phyloP scores from a whole-genome alignment of 2,888 invertebrate species.

The Melinaea menophilus region DNA sequence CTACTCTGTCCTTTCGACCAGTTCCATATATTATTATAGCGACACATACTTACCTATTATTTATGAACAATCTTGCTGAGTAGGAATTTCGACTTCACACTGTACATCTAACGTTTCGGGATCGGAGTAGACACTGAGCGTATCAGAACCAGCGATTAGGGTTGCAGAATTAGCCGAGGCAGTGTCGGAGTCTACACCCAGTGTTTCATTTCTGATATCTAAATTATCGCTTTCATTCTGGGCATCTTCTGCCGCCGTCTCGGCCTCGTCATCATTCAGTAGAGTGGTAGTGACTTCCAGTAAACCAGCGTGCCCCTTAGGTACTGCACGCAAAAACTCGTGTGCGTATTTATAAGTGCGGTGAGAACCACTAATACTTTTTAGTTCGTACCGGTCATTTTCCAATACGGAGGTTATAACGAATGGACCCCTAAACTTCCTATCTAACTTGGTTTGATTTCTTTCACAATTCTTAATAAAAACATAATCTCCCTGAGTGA shows the following conservation, averaged over 20 bases:
- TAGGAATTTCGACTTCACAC: not conserved
- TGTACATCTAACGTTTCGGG: not conserved
- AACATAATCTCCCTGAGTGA: conserved; percentile 11
- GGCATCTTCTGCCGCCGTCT: too few species aligned
- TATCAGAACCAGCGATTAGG: not conserved
- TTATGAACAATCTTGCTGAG: not conserved
- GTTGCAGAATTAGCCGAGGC: not conserved
- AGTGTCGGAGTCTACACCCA: not conserved
- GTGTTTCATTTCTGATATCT: too few species aligned
- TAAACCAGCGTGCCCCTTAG: conserved; percentile 12
- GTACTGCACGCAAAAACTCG: conserved; percentile 30
- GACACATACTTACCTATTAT: not conserved
- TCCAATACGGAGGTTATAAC: conserved; percentile 18
- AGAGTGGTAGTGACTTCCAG: not conserved
- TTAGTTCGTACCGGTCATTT: conserved; percentile 27
- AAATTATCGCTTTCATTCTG: too few species aligned
- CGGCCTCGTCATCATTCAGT: too few species aligned
- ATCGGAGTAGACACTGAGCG: not conserved
- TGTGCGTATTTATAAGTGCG: conserved; percentile 29
- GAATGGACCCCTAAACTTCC: conserved; percentile 29
- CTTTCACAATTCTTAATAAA: conserved; percentile 33
- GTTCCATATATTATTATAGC: not conserved
- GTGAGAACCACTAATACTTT: conserved; percentile 21
- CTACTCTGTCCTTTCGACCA: conserved; percentile 9
- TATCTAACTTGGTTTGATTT: conserved; percentile 31